phyloP scores from a whole-genome alignment of 1,140 invertebrate species.

The Agraylea sexmaculata region DNA sequence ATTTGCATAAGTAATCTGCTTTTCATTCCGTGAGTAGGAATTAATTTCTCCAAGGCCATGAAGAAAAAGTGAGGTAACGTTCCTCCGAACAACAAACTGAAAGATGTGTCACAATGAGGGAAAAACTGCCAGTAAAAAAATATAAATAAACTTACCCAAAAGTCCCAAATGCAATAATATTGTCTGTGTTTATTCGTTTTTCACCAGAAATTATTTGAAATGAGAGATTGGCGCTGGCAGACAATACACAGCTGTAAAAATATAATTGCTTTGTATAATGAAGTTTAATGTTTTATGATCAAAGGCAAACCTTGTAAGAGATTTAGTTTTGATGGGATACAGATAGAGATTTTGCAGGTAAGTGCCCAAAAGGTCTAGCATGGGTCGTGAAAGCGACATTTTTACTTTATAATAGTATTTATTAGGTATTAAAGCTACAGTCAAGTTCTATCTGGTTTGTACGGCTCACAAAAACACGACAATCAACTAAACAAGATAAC shows the following conservation, averaged over 20 bases:
- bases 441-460: too few relatives aligned
- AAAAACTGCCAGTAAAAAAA: constrained; percentile 2
- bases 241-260: constrained; percentile 38
- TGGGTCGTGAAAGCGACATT: constrained; percentile 60
- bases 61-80: constrained; percentile 62
- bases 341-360: constrained; percentile 59
- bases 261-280: constrained; percentile 3
- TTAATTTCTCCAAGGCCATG: constrained; percentile 41
- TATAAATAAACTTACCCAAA: constrained; percentile 41
- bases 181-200: constrained; percentile 45
- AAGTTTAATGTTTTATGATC: not conserved
- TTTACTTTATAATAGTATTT: too few relatives aligned
- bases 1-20: constrained; percentile 43
- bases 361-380: constrained; percentile 48
- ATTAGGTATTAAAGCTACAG: too few relatives aligned
- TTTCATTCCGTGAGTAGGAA: constrained; percentile 40
- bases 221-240: constrained; percentile 43
- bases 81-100: constrained; percentile 57
- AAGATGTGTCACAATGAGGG: constrained; percentile 22
- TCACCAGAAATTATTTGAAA: constrained; percentile 44
- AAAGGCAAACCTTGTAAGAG: constrained; percentile 46
- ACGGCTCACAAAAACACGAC: too few relatives aligned
- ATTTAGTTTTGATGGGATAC: constrained; percentile 58
- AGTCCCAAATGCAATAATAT: constrained; percentile 45
- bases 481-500: too few relatives aligned